phyloP scores from a whole-genome alignment of 2,113 vertebrate species.

The Periophthalmodon schlosseri region DNA sequence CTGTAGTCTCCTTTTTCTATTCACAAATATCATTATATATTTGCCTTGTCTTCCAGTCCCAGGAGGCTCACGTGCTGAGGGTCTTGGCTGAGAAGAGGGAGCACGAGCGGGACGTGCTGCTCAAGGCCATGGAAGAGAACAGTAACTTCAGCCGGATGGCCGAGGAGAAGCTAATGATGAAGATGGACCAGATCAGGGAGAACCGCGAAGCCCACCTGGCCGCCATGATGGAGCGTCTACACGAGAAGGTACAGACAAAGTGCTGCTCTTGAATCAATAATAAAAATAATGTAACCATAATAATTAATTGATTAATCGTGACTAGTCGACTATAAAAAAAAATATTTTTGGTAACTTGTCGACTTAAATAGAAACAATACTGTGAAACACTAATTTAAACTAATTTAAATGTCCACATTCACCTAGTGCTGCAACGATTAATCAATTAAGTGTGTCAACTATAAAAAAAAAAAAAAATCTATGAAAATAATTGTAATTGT shows the following conservation, averaged over 20 bases:
- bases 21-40: background rate
- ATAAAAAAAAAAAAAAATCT: too few species aligned
- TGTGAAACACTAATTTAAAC: too few species aligned
- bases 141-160: slow-evolving; percentile 98
- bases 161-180: slow-evolving; percentile 90
- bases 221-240: slow-evolving; percentile 91
- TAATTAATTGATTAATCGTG: too few species aligned
- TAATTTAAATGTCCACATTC: too few species aligned
- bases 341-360: too few species aligned
- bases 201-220: slow-evolving; percentile 92
- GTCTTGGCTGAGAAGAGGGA: slow-evolving; percentile 91
- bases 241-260: slow-evolving; percentile 86
- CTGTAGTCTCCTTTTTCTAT: too few species aligned
- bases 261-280: background rate
- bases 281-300: background rate
- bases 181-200: slow-evolving; percentile 97
- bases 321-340: too few species aligned
- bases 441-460: too few species aligned
- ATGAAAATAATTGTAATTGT: too few species aligned
- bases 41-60: slow-evolving; percentile 76
- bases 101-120: slow-evolving; percentile 92
- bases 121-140: slow-evolving; percentile 98
- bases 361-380: too few species aligned
- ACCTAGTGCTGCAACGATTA: too few species aligned
- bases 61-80: slow-evolving; percentile 92